Conservation (phyloP, 1,140 invertebrate genomes). For the Phortica variegata region DNA sequence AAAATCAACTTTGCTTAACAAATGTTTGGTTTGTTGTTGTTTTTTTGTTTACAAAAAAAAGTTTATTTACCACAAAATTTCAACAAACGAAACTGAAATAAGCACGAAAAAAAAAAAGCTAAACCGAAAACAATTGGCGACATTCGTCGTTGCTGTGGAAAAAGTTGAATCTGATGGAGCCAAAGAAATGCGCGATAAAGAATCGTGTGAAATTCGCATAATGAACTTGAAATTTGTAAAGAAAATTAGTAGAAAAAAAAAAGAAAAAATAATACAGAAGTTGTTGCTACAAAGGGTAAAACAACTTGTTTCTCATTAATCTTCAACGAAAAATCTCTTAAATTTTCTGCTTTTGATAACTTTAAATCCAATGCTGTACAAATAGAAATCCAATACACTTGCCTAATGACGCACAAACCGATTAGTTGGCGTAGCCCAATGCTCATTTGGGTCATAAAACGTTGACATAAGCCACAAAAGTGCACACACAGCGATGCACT, state of each 20-base stretch:
- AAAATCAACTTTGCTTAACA: too few relatives aligned
- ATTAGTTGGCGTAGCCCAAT: conserved; percentile 12
- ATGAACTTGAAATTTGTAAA: conserved; percentile 36
- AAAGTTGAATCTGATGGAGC: conserved; percentile 15
- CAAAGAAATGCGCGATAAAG: conserved; percentile 18
- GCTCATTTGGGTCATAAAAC: neutral
- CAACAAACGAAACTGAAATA: too few relatives aligned
- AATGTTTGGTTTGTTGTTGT: too few relatives aligned
- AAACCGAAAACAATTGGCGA: conserved; percentile 22
- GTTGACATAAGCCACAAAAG: conserved; percentile 8
- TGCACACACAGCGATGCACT: neutral
- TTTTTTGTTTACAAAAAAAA: conserved; percentile 7
- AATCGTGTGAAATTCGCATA: conserved; percentile 33
- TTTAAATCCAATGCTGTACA: too few relatives aligned
- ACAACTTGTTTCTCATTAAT: too few relatives aligned
- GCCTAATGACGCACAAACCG: too few relatives aligned
- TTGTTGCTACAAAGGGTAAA: too few relatives aligned
- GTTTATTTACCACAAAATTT: conserved; percentile 25
- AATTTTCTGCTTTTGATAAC: too few relatives aligned
- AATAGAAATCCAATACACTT: too few relatives aligned
- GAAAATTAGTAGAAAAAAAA: conserved; percentile 12
- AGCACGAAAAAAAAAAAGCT: too few relatives aligned
- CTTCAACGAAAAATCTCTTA: too few relatives aligned
- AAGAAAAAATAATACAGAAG: too few relatives aligned
- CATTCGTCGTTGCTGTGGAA: conserved; percentile 1